A percentile compares a stretch with the other conserved stretches of the same genome.
Conservation (phyloP, 1,140 invertebrate genomes). For the Andrena cerasifolii region DNA sequence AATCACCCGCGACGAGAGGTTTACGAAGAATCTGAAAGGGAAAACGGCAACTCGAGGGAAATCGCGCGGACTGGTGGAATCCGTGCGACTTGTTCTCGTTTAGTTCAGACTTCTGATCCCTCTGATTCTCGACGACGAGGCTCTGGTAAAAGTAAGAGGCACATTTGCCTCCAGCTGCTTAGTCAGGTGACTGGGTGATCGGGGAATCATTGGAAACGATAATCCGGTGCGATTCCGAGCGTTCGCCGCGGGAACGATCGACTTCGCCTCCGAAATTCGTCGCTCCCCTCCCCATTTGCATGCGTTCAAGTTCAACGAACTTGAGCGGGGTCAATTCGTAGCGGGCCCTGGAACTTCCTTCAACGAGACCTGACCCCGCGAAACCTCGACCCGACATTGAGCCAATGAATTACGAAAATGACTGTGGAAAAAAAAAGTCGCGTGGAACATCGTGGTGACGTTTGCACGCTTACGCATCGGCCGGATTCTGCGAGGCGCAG, state of each 20-base stretch:
- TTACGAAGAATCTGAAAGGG: too few relatives aligned
- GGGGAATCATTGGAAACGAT: neutral
- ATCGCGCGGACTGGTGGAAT: too few relatives aligned
- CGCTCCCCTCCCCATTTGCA: slow-evolving; percentile 33
- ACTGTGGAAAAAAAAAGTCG: slow-evolving; percentile 29
- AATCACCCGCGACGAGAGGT: too few relatives aligned
- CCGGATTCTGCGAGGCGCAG: slow-evolving; percentile 22
- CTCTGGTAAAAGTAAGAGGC: too few relatives aligned
- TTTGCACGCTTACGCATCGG: slow-evolving; percentile 31
- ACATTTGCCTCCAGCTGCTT: too few relatives aligned
- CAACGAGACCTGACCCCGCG: slow-evolving; percentile 60
- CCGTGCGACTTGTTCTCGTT: too few relatives aligned
- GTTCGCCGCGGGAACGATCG: slow-evolving; percentile 6
- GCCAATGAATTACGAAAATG: slow-evolving; percentile 52
- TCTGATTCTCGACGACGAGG: too few relatives aligned
- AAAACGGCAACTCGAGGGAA: too few relatives aligned
- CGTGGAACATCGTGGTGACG: too few relatives aligned
- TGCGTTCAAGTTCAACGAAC: slow-evolving; percentile 65
- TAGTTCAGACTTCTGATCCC: too few relatives aligned
- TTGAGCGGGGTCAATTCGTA: slow-evolving; percentile 59
- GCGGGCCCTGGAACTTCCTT: slow-evolving; percentile 58
- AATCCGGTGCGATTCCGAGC: slow-evolving; percentile 7
- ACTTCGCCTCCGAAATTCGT: slow-evolving; percentile 12
- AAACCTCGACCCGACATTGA: slow-evolving; percentile 57
- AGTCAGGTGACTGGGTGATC: neutral